Conservation (phyloP, 2,888 invertebrate species). For the Brassicogethes aeneus region DNA sequence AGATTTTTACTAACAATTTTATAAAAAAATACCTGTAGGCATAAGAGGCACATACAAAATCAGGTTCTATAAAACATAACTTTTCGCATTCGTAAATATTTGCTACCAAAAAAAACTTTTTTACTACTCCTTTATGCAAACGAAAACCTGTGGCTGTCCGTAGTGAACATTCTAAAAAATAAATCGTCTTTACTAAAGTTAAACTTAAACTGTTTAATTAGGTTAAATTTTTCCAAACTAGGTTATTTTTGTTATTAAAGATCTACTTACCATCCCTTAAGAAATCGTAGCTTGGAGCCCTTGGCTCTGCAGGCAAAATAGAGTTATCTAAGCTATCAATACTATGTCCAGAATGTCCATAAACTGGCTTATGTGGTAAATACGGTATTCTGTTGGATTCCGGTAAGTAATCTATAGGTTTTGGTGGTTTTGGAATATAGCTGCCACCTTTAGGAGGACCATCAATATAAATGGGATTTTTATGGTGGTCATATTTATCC, state of each 20-base stretch:
- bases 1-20: constrained; percentile 2
- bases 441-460: constrained; percentile 8
- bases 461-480: neutral
- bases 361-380: constrained; percentile 8
- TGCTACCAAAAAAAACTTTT: constrained; percentile 54
- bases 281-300: constrained; percentile 24
- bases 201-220: too few relatives aligned
- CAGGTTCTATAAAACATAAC: constrained; percentile 60
- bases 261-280: constrained; percentile 33
- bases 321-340: constrained; percentile 18
- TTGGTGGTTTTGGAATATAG: constrained; percentile 16
- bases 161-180: constrained; percentile 59
- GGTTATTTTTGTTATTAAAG: too few relatives aligned
- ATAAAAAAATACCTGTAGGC: constrained; percentile 53
- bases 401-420: constrained; percentile 9
- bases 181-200: neutral
- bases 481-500: constrained; percentile 9
- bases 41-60: constrained; percentile 67
- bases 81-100: constrained; percentile 70
- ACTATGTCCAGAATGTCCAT: neutral
- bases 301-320: constrained; percentile 28
- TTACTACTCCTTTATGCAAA: constrained; percentile 56
- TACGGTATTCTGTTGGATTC: constrained; percentile 8
- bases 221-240: neutral
- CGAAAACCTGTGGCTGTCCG: constrained; percentile 68